Evolutionary conservation across 2,888 invertebrate genomes (phyloP).

Genomic region (Julus scanicus): DNA sequence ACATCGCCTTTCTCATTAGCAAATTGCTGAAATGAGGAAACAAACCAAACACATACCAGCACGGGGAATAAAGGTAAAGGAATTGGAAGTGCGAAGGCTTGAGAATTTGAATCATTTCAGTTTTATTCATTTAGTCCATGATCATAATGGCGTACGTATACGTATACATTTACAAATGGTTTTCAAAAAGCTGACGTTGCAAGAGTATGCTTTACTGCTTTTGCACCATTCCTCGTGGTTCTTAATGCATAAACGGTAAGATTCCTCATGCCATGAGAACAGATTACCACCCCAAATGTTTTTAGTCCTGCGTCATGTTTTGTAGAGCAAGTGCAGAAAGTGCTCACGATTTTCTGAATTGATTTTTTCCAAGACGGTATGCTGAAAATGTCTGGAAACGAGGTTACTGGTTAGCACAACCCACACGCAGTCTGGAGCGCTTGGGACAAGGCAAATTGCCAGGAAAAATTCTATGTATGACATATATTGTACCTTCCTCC

Average conservation of each 20-base stretch:
- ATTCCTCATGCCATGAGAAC: neutral
- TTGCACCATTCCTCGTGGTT: neutral
- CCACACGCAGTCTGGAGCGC: neutral
- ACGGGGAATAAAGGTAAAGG: too few relatives aligned
- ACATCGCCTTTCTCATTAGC: too few relatives aligned
- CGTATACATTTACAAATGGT: neutral
- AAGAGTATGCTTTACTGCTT: neutral
- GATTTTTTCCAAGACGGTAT: neutral
- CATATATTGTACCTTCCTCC: neutral
- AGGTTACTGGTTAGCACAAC: neutral
- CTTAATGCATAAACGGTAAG: neutral
- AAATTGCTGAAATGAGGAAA: too few relatives aligned
- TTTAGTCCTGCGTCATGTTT: neutral
- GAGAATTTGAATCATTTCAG: too few relatives aligned
- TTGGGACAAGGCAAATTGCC: neutral
- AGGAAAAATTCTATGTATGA: neutral
- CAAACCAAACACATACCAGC: too few relatives aligned
- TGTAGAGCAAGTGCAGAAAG: constrained; percentile 4
- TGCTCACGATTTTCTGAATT: constrained; percentile 10
- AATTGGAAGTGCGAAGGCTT: too few relatives aligned
- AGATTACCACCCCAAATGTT: neutral
- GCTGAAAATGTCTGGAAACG: neutral
- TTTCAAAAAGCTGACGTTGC: neutral
- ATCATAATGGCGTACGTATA: neutral
- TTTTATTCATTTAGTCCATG: neutral